Evolutionary conservation across 2,888 invertebrate species (phyloP).

Genomic region (Sepioteuthis lessoniana): DNA sequence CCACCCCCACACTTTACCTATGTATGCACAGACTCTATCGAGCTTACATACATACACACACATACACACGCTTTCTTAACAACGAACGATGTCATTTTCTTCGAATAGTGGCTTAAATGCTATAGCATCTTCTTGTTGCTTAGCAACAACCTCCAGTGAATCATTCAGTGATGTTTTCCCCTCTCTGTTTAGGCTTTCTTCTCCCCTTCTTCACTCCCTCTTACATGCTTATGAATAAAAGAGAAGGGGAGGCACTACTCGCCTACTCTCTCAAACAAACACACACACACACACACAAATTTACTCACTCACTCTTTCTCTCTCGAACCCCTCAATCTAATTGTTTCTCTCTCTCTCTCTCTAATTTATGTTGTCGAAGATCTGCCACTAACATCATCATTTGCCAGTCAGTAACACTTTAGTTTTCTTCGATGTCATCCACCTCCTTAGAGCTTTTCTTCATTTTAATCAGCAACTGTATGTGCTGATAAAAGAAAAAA

Average conservation of each 20-base stretch:
- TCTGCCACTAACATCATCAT: neutral
- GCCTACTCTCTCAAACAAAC: neutral
- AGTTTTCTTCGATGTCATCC: slow-evolving; percentile 6
- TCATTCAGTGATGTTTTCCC: neutral
- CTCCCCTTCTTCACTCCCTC: neutral
- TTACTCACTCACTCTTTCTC: neutral
- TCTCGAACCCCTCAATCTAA: neutral
- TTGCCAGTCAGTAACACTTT: neutral
- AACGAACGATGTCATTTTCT: neutral
- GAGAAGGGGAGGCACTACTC: neutral
- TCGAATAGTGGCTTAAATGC: neutral
- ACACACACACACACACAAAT: too few relatives aligned
- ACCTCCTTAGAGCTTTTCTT: neutral
- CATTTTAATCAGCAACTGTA: neutral
- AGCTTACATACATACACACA: neutral
- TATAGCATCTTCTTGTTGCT: slow-evolving; percentile 47
- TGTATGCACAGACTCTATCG: neutral
- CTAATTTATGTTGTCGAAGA: slow-evolving; percentile 23
- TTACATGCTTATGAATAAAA: neutral
- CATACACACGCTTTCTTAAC: neutral
- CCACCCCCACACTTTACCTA: slow-evolving; percentile 14
- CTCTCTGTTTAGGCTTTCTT: neutral
- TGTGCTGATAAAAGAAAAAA: neutral
- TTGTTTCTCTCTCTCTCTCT: neutral
- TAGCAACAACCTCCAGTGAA: neutral